These are phyloP conservation scores for Dicycla oo DNA, from an alignment of 2,888 invertebrate species.

Conservation along the genomic window DNA sequence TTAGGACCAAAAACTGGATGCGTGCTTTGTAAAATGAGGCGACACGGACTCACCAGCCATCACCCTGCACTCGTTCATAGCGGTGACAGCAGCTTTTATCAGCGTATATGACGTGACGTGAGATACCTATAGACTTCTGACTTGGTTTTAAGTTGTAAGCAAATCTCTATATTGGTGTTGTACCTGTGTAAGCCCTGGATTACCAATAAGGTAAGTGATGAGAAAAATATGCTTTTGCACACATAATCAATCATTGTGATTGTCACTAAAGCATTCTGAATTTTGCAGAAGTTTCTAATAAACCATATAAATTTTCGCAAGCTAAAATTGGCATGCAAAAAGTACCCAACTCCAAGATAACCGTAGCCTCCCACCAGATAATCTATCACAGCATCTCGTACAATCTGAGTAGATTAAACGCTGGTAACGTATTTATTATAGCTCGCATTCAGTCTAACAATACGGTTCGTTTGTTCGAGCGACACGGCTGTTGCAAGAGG, in stretches of 20 bases:
- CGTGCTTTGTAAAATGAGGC: not conserved
- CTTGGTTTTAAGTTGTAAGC: too few relatives aligned
- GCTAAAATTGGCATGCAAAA: not conserved
- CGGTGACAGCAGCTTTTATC: not conserved
- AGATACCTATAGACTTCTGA: too few relatives aligned
- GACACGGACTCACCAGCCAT: not conserved
- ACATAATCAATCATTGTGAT: not conserved
- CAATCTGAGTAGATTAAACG: constrained; percentile 77
- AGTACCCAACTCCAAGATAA: constrained; percentile 36
- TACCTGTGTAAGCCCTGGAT: too few relatives aligned
- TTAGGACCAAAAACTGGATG: not conserved
- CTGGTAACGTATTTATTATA: constrained; percentile 70
- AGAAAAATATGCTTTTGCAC: not conserved
- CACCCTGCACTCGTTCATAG: not conserved
- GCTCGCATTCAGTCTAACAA: constrained; percentile 63
- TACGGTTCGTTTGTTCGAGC: constrained; percentile 62
- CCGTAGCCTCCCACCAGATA: constrained; percentile 51
- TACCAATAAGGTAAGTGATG: not conserved
- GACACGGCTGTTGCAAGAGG: constrained; percentile 48
- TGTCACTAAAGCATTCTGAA: not conserved
- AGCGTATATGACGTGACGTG: too few relatives aligned
- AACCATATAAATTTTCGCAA: not conserved
- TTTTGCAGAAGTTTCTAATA: not conserved
- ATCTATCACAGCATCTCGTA: constrained; percentile 74
- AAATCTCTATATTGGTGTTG: too few relatives aligned